These are phyloP conservation scores for Lasioglossum leucozonium DNA, from an alignment of 2,888 invertebrate genomes.

Conservation along the genomic window DNA sequence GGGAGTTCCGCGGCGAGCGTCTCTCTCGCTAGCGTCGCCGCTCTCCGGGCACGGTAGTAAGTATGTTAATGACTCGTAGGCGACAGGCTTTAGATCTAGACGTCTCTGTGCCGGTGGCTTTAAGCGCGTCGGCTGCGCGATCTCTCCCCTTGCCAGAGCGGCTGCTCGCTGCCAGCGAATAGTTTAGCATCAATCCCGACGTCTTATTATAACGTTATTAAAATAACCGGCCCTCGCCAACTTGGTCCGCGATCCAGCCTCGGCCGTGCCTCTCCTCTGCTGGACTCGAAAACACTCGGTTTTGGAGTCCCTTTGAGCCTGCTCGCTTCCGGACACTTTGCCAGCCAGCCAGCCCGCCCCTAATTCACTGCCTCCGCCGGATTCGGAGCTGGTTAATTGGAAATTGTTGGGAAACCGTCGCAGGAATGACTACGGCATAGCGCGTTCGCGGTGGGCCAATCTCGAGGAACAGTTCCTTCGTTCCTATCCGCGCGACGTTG, in stretches of 20 bases:
- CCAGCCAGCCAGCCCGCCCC: constrained; percentile 29
- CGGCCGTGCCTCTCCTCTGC: constrained; percentile 8
- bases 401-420: not conserved
- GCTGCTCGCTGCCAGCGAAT: constrained; percentile 83
- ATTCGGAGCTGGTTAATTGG: constrained; percentile 8
- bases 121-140: constrained; percentile 44
- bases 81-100: constrained; percentile 83
- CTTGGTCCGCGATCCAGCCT: constrained; percentile 32
- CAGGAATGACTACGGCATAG: not conserved
- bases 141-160: constrained; percentile 45
- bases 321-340: constrained; percentile 16
- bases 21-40: constrained; percentile 21
- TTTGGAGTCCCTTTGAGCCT: constrained; percentile 38
- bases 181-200: constrained; percentile 84
- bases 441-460: not conserved
- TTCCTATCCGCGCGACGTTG: not conserved
- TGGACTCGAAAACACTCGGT: constrained; percentile 52
- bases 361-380: not conserved
- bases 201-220: constrained; percentile 85
- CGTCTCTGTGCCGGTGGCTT: constrained; percentile 69
- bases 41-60: constrained; percentile 62
- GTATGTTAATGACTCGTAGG: constrained; percentile 84
- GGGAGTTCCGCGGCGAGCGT: constrained; percentile 43
- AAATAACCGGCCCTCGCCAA: constrained; percentile 81
- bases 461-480: not conserved